Evolutionary conservation across 2,888 invertebrate genomes (phyloP), one percentile per base, ranked within the genome.

Genomic region (Lysandra bellargus): DNA sequence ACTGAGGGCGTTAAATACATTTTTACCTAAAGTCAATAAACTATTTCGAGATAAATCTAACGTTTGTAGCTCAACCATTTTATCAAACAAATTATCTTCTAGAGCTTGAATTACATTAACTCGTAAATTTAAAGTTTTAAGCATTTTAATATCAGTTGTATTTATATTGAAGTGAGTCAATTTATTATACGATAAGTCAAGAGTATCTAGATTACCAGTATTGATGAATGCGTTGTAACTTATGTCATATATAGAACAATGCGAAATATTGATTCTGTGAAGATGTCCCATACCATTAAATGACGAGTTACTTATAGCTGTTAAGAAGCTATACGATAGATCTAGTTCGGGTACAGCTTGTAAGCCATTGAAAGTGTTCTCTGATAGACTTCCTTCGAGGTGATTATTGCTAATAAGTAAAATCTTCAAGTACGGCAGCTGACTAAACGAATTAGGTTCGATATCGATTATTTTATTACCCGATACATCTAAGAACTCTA

Each of bases 111-210:
- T 82, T 37, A 83, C 75, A 84, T 92, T 92, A 78, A 91, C 88
- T 79, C 88, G 87, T 57, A 92, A 81, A 9, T 87, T 81, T 69
- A 92, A 81, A 5, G 79, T 83, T 3, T 82, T 82, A 5, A 92
- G 80, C 23, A 84, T 85, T 6, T 79, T 74, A 74, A 92, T 81
- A 60, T 89, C 86, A 2, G 87, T 87, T 23, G 85, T 84, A 80
- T 92, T 92, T 1, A 92, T 78, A 2, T 81, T 64, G 79, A 93
- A 91, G 6, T 80, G 78, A 78, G 80, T 84, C 0, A 92, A 80
- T 81, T 84, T 81, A 73, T 92, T 92, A 80, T 83, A 85, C 0
- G 92, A 92, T n/a, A 92, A 83, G 81, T 93, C 92, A 7, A 93
- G 82, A 3, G 81, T 84, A 83, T 86, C 85, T 64, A 92, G 83